phyloP scores from a whole-genome alignment of 2,888 invertebrate species.

The Yponomeuta sedellus region DNA sequence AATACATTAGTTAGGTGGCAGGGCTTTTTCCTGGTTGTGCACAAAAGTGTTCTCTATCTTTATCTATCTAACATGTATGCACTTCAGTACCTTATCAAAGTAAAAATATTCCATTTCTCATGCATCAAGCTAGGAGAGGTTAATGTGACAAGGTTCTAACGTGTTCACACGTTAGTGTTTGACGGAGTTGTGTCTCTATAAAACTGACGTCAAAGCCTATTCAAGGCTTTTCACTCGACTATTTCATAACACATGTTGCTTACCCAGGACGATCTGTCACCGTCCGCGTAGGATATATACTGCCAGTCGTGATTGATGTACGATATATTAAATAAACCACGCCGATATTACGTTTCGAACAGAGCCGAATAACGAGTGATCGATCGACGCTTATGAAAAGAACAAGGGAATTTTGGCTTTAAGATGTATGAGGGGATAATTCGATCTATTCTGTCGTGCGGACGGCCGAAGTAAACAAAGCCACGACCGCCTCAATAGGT shows the following conservation, averaged over 20 bases:
- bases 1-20: too few relatives aligned
- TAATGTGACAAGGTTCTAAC: too few relatives aligned
- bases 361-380: slow-evolving; percentile 62
- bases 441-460: not conserved
- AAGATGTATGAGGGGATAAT: not conserved
- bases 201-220: not conserved
- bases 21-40: too few relatives aligned
- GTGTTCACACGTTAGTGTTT: too few relatives aligned
- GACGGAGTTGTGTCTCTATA: not conserved
- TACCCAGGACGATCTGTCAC: slow-evolving; percentile 52
- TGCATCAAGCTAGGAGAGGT: too few relatives aligned
- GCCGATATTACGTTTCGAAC: slow-evolving; percentile 67
- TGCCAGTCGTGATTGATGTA: slow-evolving; percentile 62
- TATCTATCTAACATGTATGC: too few relatives aligned
- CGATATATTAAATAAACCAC: slow-evolving; percentile 69
- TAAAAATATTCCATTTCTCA: too few relatives aligned
- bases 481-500: too few relatives aligned
- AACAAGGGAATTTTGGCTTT: slow-evolving; percentile 20
- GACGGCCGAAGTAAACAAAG: not conserved
- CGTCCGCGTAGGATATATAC: slow-evolving; percentile 43
- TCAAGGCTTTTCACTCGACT: too few relatives aligned
- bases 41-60: too few relatives aligned
- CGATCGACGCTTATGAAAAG: slow-evolving; percentile 45
- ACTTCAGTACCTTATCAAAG: too few relatives aligned
- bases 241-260: slow-evolving; percentile 51